These are phyloP conservation scores for Chouioia cunea DNA, from an alignment of 2,888 invertebrate species.

Conservation along the genomic window DNA sequence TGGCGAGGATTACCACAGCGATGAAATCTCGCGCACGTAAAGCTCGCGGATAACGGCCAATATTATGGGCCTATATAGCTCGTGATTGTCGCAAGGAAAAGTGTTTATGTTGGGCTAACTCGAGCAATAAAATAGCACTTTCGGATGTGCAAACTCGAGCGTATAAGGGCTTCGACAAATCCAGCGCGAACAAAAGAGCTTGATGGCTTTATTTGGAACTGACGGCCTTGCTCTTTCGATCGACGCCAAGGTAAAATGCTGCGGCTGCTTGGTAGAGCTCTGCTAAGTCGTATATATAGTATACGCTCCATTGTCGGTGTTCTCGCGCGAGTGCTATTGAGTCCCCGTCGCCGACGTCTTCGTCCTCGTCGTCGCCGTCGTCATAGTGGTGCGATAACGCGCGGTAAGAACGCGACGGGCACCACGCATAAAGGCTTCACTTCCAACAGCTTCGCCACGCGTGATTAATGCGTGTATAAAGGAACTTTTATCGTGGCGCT, in stretches of 20 bases:
- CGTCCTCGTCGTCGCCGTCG: too few species aligned
- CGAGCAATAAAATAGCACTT: background rate
- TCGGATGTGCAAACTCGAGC: conserved; percentile 1
- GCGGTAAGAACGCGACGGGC: too few species aligned
- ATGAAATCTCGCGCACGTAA: too few species aligned
- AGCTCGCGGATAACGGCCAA: too few species aligned
- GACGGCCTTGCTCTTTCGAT: conserved; percentile 14
- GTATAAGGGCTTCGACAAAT: conserved; percentile 12
- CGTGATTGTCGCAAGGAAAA: too few species aligned
- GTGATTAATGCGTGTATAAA: conserved; percentile 58
- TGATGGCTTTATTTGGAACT: conserved; percentile 32
- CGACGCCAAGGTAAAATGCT: conserved; percentile 30
- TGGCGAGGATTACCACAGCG: too few species aligned
- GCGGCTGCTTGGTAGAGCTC: conserved; percentile 48
- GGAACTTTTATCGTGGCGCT: conserved; percentile 54
- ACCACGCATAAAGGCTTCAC: conserved; percentile 55
- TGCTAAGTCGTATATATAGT: too few species aligned
- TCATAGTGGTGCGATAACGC: too few species aligned
- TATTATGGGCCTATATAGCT: too few species aligned
- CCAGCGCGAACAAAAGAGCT: conserved; percentile 16
- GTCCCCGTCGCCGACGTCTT: too few species aligned
- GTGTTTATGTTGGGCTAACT: background rate
- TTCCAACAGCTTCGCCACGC: conserved; percentile 47
- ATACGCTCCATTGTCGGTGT: conserved; percentile 59
- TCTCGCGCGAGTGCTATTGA: conserved; percentile 41